Percentiles rank a stretch among this genome's conserved stretches.
phyloP scores from a whole-genome alignment of 2,797 vertebrate genomes.

The Orientallactaga sibirica region DNA sequence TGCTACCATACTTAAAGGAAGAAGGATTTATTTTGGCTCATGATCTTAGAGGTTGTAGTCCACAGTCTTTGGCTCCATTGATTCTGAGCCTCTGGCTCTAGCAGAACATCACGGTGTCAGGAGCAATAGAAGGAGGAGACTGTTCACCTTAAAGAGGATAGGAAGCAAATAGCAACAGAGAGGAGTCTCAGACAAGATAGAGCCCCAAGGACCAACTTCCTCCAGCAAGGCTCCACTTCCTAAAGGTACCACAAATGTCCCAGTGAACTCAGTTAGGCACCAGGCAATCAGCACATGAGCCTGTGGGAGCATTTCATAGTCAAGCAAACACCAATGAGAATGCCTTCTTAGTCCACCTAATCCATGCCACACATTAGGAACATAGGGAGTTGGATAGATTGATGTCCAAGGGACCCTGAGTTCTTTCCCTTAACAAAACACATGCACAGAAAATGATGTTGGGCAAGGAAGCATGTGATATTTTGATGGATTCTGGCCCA shows the following conservation, averaged over 20 bases:
- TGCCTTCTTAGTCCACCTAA: neutral
- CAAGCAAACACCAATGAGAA: neutral
- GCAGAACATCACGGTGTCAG: neutral
- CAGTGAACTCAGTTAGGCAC: neutral
- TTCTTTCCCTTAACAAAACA: slow-evolving; percentile 18
- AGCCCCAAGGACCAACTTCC: neutral
- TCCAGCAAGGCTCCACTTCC: neutral
- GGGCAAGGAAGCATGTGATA: neutral
- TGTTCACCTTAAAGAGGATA: neutral
- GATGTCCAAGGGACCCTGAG: neutral
- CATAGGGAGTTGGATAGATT: neutral
- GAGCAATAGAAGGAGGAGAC: neutral
- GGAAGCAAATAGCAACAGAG: neutral
- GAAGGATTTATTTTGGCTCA: neutral
- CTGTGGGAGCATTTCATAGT: neutral
- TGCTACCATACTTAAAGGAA: neutral
- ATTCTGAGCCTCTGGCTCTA: neutral
- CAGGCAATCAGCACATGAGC: neutral
- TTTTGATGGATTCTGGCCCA: neutral
- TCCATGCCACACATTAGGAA: neutral
- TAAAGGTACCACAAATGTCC: neutral
- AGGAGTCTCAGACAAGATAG: neutral
- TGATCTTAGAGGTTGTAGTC: neutral
- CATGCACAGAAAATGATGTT: neutral
- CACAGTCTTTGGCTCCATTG: neutral